Conservation (phyloP, 1,140 invertebrate genomes). For the Chrysopa pallens region DNA sequence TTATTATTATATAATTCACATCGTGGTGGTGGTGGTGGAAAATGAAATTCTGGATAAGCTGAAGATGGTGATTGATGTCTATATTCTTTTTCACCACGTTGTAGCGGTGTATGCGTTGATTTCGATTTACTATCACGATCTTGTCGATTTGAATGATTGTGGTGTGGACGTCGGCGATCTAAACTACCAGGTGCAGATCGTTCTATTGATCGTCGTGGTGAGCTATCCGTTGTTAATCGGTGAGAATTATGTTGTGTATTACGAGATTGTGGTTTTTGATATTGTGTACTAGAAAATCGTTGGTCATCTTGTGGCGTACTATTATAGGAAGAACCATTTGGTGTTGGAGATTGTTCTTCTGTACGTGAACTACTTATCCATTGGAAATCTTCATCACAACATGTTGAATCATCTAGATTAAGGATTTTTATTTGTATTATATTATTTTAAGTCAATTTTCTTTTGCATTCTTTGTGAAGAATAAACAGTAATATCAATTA, state of each 20-base stretch:
- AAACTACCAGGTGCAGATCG: conserved; percentile 27
- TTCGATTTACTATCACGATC: conserved; percentile 33
- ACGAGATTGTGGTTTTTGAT: conserved; percentile 15
- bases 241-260: conserved; percentile 14
- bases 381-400: conserved; percentile 36
- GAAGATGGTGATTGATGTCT: conserved; percentile 14
- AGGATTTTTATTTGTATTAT: background rate
- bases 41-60: conserved; percentile 17
- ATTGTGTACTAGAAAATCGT: background rate
- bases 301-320: background rate
- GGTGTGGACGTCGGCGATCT: conserved; percentile 26
- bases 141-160: conserved; percentile 21
- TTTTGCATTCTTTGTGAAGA: too few species aligned
- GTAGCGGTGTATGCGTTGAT: conserved; percentile 25
- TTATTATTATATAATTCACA: too few species aligned
- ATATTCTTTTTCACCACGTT: too few species aligned
- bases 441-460: too few species aligned
- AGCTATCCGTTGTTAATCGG: conserved; percentile 9
- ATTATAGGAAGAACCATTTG: background rate
- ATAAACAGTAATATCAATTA: too few species aligned
- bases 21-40: conserved; percentile 25
- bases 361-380: conserved; percentile 21
- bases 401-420: conserved; percentile 22
- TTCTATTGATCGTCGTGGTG: conserved; percentile 10
- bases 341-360: background rate